phyloP scores from a whole-genome alignment of 2,797 vertebrate genomes.

The Sebastes steindachneri region DNA sequence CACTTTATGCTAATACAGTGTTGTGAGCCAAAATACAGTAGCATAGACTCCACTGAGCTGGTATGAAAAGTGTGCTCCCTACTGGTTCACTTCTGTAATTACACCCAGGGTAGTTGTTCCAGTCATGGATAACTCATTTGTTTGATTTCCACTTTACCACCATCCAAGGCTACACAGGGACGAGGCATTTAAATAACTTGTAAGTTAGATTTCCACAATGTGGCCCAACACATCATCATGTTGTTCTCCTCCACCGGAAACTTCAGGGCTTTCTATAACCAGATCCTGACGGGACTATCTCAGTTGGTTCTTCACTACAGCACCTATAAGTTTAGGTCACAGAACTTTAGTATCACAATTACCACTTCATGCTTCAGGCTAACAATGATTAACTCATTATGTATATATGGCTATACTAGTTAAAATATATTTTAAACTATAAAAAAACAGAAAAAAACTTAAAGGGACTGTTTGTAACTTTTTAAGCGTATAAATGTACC shows the following conservation, averaged over 20 bases:
- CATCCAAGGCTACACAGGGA: not conserved
- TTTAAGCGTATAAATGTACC: too few relatives aligned
- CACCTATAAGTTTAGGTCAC: not conserved
- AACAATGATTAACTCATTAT: not conserved
- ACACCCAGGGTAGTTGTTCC: constrained; percentile 46
- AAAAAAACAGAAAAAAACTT: not conserved
- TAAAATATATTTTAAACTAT: too few relatives aligned
- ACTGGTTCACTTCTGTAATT: constrained; percentile 52
- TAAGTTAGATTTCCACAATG: not conserved
- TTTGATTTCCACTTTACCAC: not conserved
- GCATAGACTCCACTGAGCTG: not conserved
- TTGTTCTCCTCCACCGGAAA: not conserved
- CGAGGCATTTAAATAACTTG: not conserved
- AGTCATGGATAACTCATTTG: not conserved
- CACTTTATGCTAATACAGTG: constrained; percentile 4
- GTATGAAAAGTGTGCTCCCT: constrained; percentile 74
- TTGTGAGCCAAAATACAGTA: not conserved
- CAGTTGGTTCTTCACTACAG: not conserved
- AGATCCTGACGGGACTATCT: not conserved
- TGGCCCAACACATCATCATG: not conserved
- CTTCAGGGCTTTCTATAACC: not conserved
- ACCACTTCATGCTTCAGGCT: not conserved
- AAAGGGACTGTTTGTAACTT: too few relatives aligned
- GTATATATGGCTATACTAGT: not conserved
- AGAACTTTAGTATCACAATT: not conserved